These are phyloP conservation scores for Saguinus oedipus DNA, from an alignment of 2,797 vertebrate genomes.

Conservation along the genomic window DNA sequence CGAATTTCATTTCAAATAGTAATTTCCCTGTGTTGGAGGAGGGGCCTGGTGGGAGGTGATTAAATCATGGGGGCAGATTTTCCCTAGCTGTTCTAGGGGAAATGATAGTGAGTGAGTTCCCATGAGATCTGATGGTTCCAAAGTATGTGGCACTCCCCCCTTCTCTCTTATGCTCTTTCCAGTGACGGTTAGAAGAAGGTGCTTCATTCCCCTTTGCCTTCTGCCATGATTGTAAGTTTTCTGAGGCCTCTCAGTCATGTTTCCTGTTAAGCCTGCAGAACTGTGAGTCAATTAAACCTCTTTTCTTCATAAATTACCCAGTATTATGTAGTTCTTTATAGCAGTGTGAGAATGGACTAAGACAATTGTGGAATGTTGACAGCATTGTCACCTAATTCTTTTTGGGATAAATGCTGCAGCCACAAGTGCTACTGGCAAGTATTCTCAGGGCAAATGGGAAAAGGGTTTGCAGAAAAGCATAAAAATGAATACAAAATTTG, in stretches of 20 bases:
- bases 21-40: not conserved
- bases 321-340: not conserved
- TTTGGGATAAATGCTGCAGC: not conserved
- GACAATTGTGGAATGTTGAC: not conserved
- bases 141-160: not conserved
- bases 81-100: not conserved
- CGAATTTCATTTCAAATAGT: not conserved
- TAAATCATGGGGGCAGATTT: not conserved
- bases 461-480: not conserved
- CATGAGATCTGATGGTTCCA: not conserved
- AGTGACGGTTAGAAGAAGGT: not conserved
- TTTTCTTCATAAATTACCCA: not conserved
- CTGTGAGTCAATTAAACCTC: not conserved
- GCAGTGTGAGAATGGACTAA: not conserved
- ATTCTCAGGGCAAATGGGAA: not conserved
- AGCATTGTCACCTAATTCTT: not conserved
- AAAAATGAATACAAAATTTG: not conserved
- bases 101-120: not conserved
- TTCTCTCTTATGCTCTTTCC: not conserved
- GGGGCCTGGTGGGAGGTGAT: not conserved
- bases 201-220: not conserved
- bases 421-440: not conserved
- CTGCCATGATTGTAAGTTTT: not conserved
- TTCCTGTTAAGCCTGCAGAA: not conserved
- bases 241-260: not conserved